Conservation (phyloP, 2,888 invertebrate genomes). For the Eilema sororculum region DNA sequence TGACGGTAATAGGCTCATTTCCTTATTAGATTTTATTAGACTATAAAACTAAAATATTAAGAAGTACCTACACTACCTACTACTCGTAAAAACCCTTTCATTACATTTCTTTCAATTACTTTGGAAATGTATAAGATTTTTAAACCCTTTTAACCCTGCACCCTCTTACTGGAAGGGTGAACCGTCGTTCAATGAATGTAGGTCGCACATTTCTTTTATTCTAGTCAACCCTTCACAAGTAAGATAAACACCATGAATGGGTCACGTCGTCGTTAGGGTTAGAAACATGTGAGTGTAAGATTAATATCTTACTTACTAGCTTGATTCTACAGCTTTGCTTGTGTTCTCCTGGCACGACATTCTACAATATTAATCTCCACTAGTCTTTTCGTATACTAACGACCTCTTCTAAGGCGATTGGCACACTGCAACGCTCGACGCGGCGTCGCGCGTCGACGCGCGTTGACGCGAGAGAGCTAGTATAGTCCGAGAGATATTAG, state of each 20-base stretch:
- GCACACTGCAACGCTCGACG: too few species aligned
- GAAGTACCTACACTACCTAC: too few species aligned
- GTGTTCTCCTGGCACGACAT: too few species aligned
- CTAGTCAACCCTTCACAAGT: neutral
- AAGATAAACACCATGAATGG: neutral
- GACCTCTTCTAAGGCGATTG: too few species aligned
- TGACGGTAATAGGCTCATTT: too few species aligned
- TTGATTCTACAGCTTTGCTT: neutral
- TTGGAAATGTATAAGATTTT: neutral
- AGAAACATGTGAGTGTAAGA: neutral
- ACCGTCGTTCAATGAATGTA: neutral
- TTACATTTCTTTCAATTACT: neutral
- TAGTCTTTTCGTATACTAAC: neutral
- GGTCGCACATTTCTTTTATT: conserved; percentile 2
- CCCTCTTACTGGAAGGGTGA: neutral
- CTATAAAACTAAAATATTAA: too few species aligned
- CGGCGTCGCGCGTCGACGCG: too few species aligned
- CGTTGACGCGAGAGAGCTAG: too few species aligned
- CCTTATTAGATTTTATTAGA: too few species aligned
- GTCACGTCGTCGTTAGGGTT: neutral
- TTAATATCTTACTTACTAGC: neutral
- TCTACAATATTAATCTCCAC: too few species aligned
- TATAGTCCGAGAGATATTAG: too few species aligned
- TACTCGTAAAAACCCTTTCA: neutral
- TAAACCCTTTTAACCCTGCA: neutral